phyloP scores from a whole-genome alignment of 2,113 vertebrate genomes.

The Clarias gariepinus region DNA sequence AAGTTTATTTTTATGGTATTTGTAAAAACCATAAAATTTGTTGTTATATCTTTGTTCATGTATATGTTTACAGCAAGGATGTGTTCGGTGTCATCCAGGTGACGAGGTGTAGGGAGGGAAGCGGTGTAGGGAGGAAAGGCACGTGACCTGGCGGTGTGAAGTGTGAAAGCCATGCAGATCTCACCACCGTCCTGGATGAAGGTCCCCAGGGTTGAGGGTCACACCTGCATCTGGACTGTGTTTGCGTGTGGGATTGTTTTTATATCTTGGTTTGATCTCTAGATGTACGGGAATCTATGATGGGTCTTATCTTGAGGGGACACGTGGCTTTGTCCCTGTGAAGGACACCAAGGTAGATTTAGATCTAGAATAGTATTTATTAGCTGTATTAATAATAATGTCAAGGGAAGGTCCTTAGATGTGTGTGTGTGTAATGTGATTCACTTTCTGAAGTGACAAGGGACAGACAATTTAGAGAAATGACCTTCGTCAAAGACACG shows the following conservation, averaged over 20 bases:
- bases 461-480: neutral
- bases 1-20: no score
- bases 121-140: constrained; percentile 20
- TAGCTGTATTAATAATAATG: neutral
- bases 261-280: neutral
- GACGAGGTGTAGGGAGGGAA: neutral
- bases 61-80: neutral
- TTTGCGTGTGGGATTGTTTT: neutral
- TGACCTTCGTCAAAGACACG: neutral
- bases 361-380: neutral
- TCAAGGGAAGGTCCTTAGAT: neutral
- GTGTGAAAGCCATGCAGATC: neutral
- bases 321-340: neutral
- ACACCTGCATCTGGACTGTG: constrained; percentile 27
- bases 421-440: neutral
- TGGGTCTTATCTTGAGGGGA: neutral
- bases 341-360: neutral
- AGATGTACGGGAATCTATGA: neutral
- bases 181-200: constrained; percentile 24
- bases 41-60: neutral
- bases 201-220: constrained; percentile 18
- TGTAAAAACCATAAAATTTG: no score
- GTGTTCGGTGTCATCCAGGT: neutral
- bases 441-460: neutral
- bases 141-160: constrained; percentile 16